A percentile compares a stretch with the other conserved stretches of the same genome.
These are phyloP conservation scores for Anoura caudifer DNA, from an alignment of 2,113 vertebrate species.

Conservation along the genomic window DNA sequence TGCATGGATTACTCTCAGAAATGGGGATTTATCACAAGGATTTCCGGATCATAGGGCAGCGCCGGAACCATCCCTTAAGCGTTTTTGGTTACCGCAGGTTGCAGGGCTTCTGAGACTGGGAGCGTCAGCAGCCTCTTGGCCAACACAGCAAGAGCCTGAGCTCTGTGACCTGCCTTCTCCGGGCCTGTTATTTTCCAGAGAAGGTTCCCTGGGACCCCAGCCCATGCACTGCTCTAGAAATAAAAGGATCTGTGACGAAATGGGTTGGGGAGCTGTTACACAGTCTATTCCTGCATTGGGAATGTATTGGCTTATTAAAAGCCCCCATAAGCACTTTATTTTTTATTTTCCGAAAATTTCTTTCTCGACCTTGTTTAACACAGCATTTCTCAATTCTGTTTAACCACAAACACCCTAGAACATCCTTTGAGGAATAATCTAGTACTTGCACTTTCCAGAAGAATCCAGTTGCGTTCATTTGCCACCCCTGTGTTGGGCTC, in stretches of 20 bases:
- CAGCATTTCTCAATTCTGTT: background rate
- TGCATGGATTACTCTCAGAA: background rate
- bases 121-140: accelerated
- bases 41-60: background rate
- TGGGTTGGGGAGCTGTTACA: background rate
- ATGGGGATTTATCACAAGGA: background rate
- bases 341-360: slow-evolving; percentile 3
- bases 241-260: background rate
- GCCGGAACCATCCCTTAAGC: no score
- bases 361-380: background rate
- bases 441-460: background rate
- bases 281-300: background rate
- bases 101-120: background rate
- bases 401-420: background rate
- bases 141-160: background rate
- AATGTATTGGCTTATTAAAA: background rate
- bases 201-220: background rate
- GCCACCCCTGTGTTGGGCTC: background rate
- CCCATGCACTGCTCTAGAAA: background rate
- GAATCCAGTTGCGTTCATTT: background rate
- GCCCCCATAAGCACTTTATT: background rate
- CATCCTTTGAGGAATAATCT: background rate
- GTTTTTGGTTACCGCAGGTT: background rate
- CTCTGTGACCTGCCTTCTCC: background rate
- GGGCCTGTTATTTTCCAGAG: background rate